Evolutionary conservation across 2,888 invertebrate species (phyloP), one percentile per base, ranked within the genome.

Genomic region (Melolontha melolontha): DNA sequence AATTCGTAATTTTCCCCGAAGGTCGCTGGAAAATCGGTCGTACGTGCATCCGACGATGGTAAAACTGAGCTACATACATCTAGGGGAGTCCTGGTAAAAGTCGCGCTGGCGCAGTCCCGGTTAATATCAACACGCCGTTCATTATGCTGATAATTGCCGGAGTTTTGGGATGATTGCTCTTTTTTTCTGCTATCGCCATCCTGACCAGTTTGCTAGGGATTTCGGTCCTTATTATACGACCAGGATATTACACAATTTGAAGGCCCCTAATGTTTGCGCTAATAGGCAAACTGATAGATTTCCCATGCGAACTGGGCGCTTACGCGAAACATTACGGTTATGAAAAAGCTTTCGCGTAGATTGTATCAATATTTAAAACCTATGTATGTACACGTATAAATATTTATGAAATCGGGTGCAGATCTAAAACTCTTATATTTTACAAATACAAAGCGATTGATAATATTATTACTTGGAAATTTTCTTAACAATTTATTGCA

Each of bases 61-160:
- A 75, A 49, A 76, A 78, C 78, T 78, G 77, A 76, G 78, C 77
- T 78, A 74, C 75, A 77, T 74, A 75, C 74, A 75, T 76, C 77
- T 77, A 74, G 78, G 77, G 59, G 75, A 76, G 75, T 72, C 76
- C 77, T 75, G 76, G 77, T 74, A 75, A 72, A 74, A 75, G 73
- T 75, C 72, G 77, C 77, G 77, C 78, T 71, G 54, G 77, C 77
- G 78, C 77, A 77, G 55, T 71, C 51, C 27, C 47, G 40, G 49
- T 64, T 57, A 71, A 71, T 72, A 74, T 75, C 73, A 75, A 73
- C 76, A 75, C 74, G 75, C 72, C 75, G 75, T 77, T 75, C 76
- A 72, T 75, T 76, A 74, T 71, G 52, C 72, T 67, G 76, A 75
- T 77, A 76, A 77, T 76, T 77, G 75, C 71, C 70, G 64, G 72